Evolutionary conservation across 2,888 invertebrate genomes (phyloP), one percentile per base, ranked within the genome.

Genomic region (Sesia apiformis): DNA sequence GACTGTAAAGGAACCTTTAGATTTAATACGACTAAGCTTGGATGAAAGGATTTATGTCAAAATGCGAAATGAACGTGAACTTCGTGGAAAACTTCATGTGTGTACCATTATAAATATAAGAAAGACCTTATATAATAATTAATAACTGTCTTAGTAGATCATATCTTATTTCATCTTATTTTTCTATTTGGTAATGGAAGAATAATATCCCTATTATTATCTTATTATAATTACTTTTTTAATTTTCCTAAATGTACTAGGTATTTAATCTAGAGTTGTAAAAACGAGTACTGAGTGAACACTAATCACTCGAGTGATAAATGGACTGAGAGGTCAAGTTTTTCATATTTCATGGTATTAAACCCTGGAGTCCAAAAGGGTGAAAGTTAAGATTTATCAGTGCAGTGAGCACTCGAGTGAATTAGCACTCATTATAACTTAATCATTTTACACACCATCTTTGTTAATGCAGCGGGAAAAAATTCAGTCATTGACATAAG

Each of bases 41-140:
- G 99, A 99, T 87, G 99, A 99, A 81, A 93, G 97, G 70, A 98
- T 99, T 73, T 98, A 98, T 71, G 98, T 99, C 0, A 99, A 99
- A 91, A 98, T 99, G 98, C 93, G 99, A 55, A 98, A 98, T 79
- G 99, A 99, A 76, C 91, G 99, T 56, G 99, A 99, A 89, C 90
- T 99, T n/a, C 90, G 96, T 57, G 99, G 99, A 4, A 92, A 97
- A 72, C 89, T 99, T 55, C 98, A 99, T 87, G 98, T 98, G 92
- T 92, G 93, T 81, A 61, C 56, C 38, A 46, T 53, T 8, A 6
- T 41, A 58, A 52, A 51, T 39, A 49, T 50, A 42, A 42, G 23
- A 23, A 23, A 2, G 23, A 2, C 23, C 23, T 23, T 23, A 23
- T 23, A 23, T 23, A 23, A 23, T 42, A 7, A 7, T 42, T 42